Conservation (phyloP, 92 coral and sea anemone genomes). For the Parazoanthus darwini region DNA sequence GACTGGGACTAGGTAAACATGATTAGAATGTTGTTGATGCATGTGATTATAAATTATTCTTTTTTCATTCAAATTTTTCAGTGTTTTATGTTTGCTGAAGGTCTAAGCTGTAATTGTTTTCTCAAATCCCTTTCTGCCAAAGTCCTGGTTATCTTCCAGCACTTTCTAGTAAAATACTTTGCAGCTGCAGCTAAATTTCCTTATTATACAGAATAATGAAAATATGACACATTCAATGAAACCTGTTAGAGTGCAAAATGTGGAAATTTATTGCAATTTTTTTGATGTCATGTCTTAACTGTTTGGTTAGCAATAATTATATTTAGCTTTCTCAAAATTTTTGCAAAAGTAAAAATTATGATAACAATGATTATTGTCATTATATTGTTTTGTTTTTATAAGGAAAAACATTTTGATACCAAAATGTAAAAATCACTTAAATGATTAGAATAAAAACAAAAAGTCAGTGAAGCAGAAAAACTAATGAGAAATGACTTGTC, state of each 20-base stretch:
- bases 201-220: not conserved
- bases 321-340: not conserved
- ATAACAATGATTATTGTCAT: not conserved
- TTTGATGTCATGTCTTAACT: not conserved
- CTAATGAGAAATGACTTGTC: too few species aligned
- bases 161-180: not conserved
- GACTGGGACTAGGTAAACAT: not conserved
- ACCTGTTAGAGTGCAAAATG: not conserved
- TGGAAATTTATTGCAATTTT: not conserved
- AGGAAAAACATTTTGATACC: not conserved
- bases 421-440: too few species aligned
- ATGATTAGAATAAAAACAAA: too few species aligned
- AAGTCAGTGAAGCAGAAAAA: too few species aligned
- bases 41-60: not conserved
- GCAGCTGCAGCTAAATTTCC: not conserved
- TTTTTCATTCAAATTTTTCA: not conserved
- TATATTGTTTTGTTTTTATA: too few species aligned
- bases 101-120: not conserved
- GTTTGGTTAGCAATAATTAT: not conserved
- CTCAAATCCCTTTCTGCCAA: not conserved
- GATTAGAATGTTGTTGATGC: not conserved
- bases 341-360: not conserved
- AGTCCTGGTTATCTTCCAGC: not conserved
- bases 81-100: not conserved
- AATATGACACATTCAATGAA: not conserved